Evolutionary conservation across 2,797 vertebrate species (phyloP), one percentile per base, ranked within the genome.

Genomic region (Pipistrellus kuhlii): DNA sequence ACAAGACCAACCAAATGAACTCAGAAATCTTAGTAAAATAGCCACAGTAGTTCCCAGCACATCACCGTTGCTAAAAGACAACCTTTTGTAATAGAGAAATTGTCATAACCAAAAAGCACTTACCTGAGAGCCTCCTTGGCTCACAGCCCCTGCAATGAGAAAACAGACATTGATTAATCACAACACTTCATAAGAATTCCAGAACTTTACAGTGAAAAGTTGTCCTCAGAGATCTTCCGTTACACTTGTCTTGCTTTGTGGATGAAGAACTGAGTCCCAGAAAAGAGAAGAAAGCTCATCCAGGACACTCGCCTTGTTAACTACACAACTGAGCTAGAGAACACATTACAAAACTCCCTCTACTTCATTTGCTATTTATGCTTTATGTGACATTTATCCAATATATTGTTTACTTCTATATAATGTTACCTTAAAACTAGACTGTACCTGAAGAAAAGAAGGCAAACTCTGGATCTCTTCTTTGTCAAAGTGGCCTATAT

Each of bases 81-180:
- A 13, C 11, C 53, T 90, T 32, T 27, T 57, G 7, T 53, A 4
- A 77, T 3, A n/a, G 17, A 27, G 77, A 83, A 89, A 7, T 8
- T 3, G 59, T 55, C 21, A 0, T 3, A 44, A 72, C 15, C 20
- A 11, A 86, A 32, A 66, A 32, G 17, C 41, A 75, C 88, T 0
- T 88, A 96, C 95, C 82, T 8, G 90, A 80, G 32, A 55, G 3
- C 83, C 71, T n/a, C 90, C 75, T 85, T 96, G 96, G 59, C 92
- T 94, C 57, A 93, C 93, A 82, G 96, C 81, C 51, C 80, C 95
- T 97, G 91, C 25, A 92, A 80, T 27, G 46, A 92, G 17, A 95
- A 9, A 92, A 53, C 2, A 88, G 57, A 80, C 30, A 77, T 7
- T 38, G 8, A 55, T 80, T 41, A 62, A 35, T 59, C 23, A 88